These are phyloP conservation scores for Irena cyanogastra DNA, from an alignment of 2,113 vertebrate species.

Conservation along the genomic window DNA sequence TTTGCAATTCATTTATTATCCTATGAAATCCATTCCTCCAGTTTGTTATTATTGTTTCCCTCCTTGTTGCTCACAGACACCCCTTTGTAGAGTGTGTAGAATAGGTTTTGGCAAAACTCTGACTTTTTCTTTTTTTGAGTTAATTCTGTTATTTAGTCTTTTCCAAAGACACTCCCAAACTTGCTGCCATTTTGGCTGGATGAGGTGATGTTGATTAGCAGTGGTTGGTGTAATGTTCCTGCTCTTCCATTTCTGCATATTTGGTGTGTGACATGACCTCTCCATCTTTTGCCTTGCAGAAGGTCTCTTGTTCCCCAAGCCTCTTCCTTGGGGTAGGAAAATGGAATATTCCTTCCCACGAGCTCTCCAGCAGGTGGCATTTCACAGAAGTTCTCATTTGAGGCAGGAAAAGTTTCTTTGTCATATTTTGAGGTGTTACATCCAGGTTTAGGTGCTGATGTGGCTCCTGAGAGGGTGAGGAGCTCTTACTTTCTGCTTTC, in stretches of 20 bases:
- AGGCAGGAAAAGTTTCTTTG: background rate
- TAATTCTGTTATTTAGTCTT: background rate
- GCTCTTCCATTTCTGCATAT: background rate
- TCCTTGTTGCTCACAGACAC: conserved; percentile 14
- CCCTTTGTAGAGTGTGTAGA: background rate
- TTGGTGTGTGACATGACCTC: background rate
- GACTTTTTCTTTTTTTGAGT: background rate
- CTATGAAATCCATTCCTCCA: background rate
- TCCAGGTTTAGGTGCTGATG: background rate
- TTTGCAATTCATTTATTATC: conserved; percentile 37
- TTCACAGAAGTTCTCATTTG: background rate
- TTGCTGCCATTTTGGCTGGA: background rate
- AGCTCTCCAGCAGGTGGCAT: background rate
- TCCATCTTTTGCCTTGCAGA: background rate
- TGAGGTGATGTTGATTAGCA: conserved; percentile 22
- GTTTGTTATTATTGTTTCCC: conserved; percentile 18
- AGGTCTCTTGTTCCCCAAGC: background rate
- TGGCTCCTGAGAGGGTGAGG: background rate
- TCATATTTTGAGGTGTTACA: background rate
- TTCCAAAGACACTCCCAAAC: background rate
- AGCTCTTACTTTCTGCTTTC: background rate
- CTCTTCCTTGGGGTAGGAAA: background rate
- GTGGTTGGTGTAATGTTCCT: background rate
- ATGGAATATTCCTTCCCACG: background rate
- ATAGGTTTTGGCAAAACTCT: background rate